Percentiles rank a stretch among this genome's conserved stretches.
phyloP scores from a whole-genome alignment of 2,888 invertebrate species.

The Parapristionchus giblindavisi region DNA sequence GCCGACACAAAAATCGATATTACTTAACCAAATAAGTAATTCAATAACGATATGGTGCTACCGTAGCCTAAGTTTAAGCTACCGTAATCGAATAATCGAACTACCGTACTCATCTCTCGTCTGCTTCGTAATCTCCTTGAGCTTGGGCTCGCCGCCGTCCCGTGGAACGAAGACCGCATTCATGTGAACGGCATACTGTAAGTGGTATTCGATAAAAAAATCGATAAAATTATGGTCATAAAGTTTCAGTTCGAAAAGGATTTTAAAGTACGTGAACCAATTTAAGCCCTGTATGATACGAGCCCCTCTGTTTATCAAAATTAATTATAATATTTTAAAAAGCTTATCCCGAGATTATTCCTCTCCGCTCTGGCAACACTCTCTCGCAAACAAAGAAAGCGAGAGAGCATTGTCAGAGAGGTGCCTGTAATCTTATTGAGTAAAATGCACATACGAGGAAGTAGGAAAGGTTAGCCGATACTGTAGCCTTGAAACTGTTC shows the following conservation, averaged over 20 bases:
- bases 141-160: slow-evolving; percentile 25
- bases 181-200: slow-evolving; percentile 16
- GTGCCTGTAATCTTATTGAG: not conserved
- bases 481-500: not conserved
- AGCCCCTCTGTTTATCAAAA: not conserved
- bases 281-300: not conserved
- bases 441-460: not conserved
- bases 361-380: too few relatives aligned
- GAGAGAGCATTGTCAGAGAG: not conserved
- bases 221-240: not conserved
- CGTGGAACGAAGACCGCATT: not conserved
- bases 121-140: slow-evolving; percentile 26
- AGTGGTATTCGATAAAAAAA: not conserved
- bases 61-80: not conserved
- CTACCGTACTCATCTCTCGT: slow-evolving; percentile 25
- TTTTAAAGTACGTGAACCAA: not conserved
- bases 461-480: not conserved
- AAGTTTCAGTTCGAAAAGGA: not conserved
- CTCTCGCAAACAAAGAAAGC: not conserved
- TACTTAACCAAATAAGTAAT: not conserved
- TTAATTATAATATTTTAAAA: too few relatives aligned
- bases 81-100: not conserved
- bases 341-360: too few relatives aligned
- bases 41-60: not conserved
- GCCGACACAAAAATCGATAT: too few relatives aligned